Evolutionary conservation across 1,140 invertebrate genomes (phyloP), one percentile per base, ranked within the genome.

Genomic region (Apis cerana): DNA sequence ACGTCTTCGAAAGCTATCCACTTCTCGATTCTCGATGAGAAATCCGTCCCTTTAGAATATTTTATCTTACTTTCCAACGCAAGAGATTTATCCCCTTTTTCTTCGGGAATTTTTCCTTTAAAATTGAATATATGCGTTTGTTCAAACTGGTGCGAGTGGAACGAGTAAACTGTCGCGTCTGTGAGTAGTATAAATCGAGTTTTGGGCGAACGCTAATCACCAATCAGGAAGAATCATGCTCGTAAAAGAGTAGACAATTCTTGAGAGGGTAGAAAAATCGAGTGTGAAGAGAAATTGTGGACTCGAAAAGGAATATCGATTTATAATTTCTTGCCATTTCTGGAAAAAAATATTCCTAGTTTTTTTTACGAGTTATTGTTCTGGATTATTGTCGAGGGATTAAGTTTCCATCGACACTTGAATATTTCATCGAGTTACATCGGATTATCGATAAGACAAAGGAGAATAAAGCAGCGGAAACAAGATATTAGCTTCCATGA

Each of bases 1-100:
- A 65, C 64, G 81, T 72, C 68, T 84, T 71, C 65, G 76, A 83
- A 71, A 27, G 58, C 69, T 68, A 85, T 87, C 75, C 71, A 75
- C 43, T 62, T 62, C 43, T 43, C 19, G 9, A 9, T 43, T 0
- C 19, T n/a, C 27, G 43, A n/a, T 2, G 19, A 21, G 33, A 21
- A 43, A 33, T 50, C 11, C 12, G 43, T 50, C 1, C n/a, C 21
- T 33, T 2, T 12, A 4, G n/a, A n/a, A n/a, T 48, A 13, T 7
- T n/a, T n/a, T 68, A 50, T 68, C 65, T 27, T 12, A 10, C 13
- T 11, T 43, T 21, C 19, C 21, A 43, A 43, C 11, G 5, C 3
- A 43, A 33, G 17, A 19, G 17, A 64, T 64, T 27, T 27, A 1
- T 64, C 62, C 27, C 27, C 7, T 27, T 64, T 15, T 17, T 1